Evolutionary conservation across 1,140 invertebrate genomes (phyloP).

Genomic region (Drosophila murphyi): DNA sequence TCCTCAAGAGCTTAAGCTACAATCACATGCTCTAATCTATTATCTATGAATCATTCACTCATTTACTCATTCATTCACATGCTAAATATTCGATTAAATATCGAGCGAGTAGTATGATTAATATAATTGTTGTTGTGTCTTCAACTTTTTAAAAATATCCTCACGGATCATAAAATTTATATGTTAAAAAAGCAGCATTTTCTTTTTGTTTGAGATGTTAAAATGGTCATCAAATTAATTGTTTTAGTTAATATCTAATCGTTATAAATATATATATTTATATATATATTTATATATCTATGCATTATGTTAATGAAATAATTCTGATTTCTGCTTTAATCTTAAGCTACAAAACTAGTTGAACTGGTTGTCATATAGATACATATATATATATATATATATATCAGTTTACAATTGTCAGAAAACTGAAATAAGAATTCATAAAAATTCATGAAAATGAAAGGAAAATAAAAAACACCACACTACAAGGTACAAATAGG

Average conservation of each 20-base stretch:
- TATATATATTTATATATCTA: constrained; percentile 37
- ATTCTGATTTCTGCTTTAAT: constrained; percentile 62
- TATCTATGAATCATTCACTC: constrained; percentile 4
- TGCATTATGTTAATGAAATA: constrained; percentile 38
- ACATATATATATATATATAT: not conserved
- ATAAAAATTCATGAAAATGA: constrained; percentile 6
- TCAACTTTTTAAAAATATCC: constrained; percentile 33
- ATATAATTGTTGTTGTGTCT: constrained; percentile 75
- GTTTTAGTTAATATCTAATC: constrained; percentile 61
- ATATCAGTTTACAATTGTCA: constrained; percentile 24
- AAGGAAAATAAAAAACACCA: constrained; percentile 56
- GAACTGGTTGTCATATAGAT: constrained; percentile 59
- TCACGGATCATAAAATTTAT: constrained; percentile 24
- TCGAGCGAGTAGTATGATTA: constrained; percentile 25
- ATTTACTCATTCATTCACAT: constrained; percentile 14
- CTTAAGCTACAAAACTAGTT: constrained; percentile 58
- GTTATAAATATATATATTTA: constrained; percentile 30
- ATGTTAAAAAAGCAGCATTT: constrained; percentile 34
- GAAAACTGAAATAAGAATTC: constrained; percentile 7
- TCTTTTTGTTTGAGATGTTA: constrained; percentile 49
- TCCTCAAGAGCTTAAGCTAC: constrained; percentile 23
- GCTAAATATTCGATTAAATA: constrained; percentile 11
- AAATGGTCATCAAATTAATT: constrained; percentile 43
- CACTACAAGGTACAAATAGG: constrained; percentile 69
- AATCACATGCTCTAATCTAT: constrained; percentile 25